Evolutionary conservation across 2,888 invertebrate species (phyloP), one percentile per base, ranked within the genome.

Genomic region (Drosophila mimetica): DNA sequence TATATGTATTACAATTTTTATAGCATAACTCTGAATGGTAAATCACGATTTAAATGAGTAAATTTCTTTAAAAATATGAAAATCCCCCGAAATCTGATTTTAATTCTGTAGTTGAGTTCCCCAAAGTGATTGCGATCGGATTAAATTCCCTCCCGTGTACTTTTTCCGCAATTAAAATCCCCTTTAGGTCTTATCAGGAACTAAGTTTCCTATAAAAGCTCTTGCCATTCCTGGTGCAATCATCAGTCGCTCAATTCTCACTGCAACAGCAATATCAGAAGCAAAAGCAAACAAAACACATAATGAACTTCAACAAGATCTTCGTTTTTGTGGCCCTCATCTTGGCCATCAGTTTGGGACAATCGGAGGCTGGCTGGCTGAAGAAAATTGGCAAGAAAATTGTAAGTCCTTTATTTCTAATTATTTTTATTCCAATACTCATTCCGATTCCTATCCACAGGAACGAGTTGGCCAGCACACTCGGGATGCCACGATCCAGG

Each of bases 331-430:
- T 84, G 1, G 88, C 82, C 3, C 73, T 90, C 34, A 63, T 87
- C 7, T 54, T 90, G 63, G 79, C 86, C 48, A 66, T 85, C 1
- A 85, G 88, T 46, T 30, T 80, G 58, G 86, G 79, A 7, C 86
- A 89, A 70, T 76, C 85, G 14, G 85, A 90, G 42, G 90, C 89
- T 11, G 87, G 89, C 18, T 89, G 86, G 89, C 57, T 89, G 2
- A 89, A 81, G 59, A 89, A 90, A 47, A 69, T 87, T 39, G 82
- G 81, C 58, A 87, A 88, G 72, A 78, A 79, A 79, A 55, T 86
- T 53, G 88, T 88, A 77, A 81, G 81, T 53, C 9, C 9, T 77
- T 9, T 6, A 2, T 16, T 7, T 1, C 1, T 4, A 11, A 8
- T 13, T 9, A 18, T 2, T 32, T 18, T 8, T 9, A 2, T 6